Evolutionary conservation across 2,888 invertebrate genomes (phyloP), one percentile per base, ranked within the genome.

Genomic region (Cephus sareptanus): DNA sequence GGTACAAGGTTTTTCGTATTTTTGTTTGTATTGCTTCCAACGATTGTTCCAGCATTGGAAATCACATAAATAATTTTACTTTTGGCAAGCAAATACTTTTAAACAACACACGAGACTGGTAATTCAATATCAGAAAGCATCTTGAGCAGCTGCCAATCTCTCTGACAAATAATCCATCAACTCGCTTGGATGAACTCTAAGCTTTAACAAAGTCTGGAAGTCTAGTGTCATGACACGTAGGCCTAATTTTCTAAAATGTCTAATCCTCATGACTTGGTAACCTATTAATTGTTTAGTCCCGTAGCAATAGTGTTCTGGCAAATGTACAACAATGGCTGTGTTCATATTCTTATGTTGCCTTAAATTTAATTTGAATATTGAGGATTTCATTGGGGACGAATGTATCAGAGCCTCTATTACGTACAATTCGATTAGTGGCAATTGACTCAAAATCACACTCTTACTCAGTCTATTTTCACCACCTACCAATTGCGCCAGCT

Each of bases 301-400:
- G 71, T 93, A 92, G 87, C 94, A 94, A 89, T 93, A 95, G 89
- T 95, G 94, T 81, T 95, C 95, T 1, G 95, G 95, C 77, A 94
- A 90, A 87, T 94, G 93, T 78, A 95, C 93, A 76, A 95, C 89
- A 69, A 95, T 83, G 0, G 94, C 95, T 73, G 93, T 92, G 84
- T 92, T 93, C 76, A 92, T 88, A 87, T 93, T 93, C 76, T 89
- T 92, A 37, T 89, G 89, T 11, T 88, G 89, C 74, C 91, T 91
- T 11, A 92, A 87, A 86, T 93, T 93, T 90, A 93, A 93, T 80
- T 93, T 92, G 75, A 92, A 91, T 15, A 83, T 83, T 2, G 92
- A 89, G 77, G 89, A 90, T 4, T 88, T 90, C 34, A 92, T 86
- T 1, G 92, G 91, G 31, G 88, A 84, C 6, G 94, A 93, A 87